phyloP scores from a whole-genome alignment of 2,113 vertebrate genomes.

The Ibidorhyncha struthersii region DNA sequence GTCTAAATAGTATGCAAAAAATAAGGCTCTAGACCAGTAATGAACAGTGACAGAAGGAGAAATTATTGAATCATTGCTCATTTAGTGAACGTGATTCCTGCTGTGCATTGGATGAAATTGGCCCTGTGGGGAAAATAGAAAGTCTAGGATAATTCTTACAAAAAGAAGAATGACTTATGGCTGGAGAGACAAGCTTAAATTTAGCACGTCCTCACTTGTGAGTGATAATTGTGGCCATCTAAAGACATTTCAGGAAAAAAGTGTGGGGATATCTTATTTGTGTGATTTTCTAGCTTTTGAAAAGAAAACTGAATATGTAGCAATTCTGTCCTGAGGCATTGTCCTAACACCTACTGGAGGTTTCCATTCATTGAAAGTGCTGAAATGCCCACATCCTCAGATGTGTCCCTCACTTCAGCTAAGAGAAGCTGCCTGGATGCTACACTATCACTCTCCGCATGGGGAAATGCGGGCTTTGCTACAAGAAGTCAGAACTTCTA shows the following conservation, averaged over 20 bases:
- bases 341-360: background rate
- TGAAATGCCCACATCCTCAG: background rate
- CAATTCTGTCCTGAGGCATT: background rate
- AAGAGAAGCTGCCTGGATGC: background rate
- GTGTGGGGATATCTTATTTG: background rate
- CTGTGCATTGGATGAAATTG: conserved; percentile 22
- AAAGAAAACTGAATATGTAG: background rate
- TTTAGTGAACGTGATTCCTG: conserved; percentile 24
- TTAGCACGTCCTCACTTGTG: background rate
- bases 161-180: background rate
- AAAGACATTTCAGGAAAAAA: background rate
- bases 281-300: background rate
- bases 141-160: background rate
- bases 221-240: background rate
- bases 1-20: conserved; percentile 23
- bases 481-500: background rate
- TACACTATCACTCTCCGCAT: background rate
- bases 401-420: background rate
- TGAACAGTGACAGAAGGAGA: conserved; percentile 48
- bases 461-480: background rate
- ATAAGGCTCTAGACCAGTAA: conserved; percentile 19
- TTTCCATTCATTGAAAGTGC: background rate
- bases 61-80: conserved; percentile 46
- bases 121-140: conserved; percentile 21
- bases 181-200: background rate